phyloP scores from a whole-genome alignment of 2,888 invertebrate genomes.

The Eurois occulta region DNA sequence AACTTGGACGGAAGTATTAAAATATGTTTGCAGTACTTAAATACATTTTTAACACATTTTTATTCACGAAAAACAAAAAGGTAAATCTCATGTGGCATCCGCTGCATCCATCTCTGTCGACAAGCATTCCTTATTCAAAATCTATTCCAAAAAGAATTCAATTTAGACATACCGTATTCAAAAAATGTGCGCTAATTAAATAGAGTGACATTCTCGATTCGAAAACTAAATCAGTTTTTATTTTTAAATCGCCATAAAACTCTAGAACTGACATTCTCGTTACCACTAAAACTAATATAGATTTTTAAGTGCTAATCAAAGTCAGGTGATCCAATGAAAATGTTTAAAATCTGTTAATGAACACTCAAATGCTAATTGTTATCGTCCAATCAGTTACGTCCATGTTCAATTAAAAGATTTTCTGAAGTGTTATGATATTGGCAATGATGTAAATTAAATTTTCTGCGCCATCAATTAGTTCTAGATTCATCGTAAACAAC shows the following conservation, averaged over 20 bases:
- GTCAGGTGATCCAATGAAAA: constrained; percentile 44
- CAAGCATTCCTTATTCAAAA: constrained; percentile 49
- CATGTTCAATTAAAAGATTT: constrained; percentile 39
- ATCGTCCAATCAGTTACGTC: constrained; percentile 20
- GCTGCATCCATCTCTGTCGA: constrained; percentile 46
- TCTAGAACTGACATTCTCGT: constrained; percentile 25
- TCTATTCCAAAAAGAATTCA: constrained; percentile 42
- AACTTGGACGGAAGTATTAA: constrained; percentile 24
- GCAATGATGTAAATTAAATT: constrained; percentile 31
- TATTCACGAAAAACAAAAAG: constrained; percentile 25
- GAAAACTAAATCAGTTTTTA: constrained; percentile 40
- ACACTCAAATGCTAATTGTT: constrained; percentile 56
- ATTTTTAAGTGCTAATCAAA: constrained; percentile 53
- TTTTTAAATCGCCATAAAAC: constrained; percentile 40
- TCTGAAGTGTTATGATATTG: constrained; percentile 49
- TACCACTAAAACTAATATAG: constrained; percentile 23
- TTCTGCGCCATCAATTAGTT: constrained; percentile 35
- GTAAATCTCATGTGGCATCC: constrained; percentile 41
- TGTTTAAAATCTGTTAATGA: constrained; percentile 49
- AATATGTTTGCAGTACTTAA: constrained; percentile 21
- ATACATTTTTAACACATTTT: constrained; percentile 27
- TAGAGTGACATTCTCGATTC: constrained; percentile 47
- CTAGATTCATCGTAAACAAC: constrained; percentile 48
- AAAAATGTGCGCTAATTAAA: constrained; percentile 59
- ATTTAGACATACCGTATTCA: constrained; percentile 50